Conservation (phyloP, 2,113 vertebrate species). For the Mixornis gularis region DNA sequence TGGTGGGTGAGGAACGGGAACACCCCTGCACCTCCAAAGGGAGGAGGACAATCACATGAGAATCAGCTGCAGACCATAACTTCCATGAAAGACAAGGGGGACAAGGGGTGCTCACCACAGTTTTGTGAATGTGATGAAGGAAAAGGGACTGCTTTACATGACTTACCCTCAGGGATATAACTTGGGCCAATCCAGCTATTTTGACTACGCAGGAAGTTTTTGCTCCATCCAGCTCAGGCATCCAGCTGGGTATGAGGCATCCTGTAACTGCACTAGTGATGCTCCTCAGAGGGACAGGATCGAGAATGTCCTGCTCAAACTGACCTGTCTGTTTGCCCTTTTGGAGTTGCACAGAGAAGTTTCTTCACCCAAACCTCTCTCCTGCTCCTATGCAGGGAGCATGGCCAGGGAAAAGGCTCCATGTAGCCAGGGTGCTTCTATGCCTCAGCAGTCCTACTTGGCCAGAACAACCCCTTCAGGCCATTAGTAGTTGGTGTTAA, state of each 20-base stretch:
- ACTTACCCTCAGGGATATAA: neutral
- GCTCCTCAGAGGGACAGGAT: neutral
- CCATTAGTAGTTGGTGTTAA: neutral
- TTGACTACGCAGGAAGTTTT: neutral
- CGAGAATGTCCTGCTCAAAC: fast-evolving
- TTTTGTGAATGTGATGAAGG: neutral
- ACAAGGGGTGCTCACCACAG: neutral
- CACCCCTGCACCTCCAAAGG: neutral
- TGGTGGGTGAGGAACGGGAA: neutral
- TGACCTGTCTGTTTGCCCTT: neutral
- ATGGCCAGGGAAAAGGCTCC: conserved; percentile 7
- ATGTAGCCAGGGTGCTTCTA: conserved; percentile 4
- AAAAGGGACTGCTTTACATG: neutral
- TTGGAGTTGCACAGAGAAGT: neutral
- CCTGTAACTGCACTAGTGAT: neutral
- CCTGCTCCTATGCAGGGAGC: neutral
- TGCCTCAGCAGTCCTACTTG: conserved; percentile 30
- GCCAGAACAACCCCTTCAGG: neutral
- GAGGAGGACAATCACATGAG: neutral
- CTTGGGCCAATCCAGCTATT: neutral
- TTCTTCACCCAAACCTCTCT: neutral
- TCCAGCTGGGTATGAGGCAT: fast-evolving
- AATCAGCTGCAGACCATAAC: neutral
- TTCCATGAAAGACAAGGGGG: neutral
- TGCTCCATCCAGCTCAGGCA: neutral